Evolutionary conservation across 1,140 invertebrate species (phyloP), one percentile per base, ranked within the genome.

Genomic region (Drosophila littoralis): DNA sequence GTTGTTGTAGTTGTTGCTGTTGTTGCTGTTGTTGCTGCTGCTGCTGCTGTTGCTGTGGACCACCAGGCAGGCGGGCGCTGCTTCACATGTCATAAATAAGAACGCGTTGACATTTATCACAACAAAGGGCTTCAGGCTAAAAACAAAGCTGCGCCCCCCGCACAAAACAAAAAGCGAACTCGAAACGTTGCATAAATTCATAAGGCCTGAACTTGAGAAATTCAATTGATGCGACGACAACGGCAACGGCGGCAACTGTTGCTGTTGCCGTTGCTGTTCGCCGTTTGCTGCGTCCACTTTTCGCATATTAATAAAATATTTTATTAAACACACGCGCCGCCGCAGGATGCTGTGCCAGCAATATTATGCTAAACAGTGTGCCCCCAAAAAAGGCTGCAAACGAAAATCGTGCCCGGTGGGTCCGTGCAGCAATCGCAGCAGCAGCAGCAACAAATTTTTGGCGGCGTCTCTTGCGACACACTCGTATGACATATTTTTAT

Each of bases 31-130:
- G 22, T 28, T 5, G 22, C 38, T 61, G 58, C n/a, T 59, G 54
- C 8, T 63, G 80, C 63, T 82, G 79, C 43, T 67, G 22, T 22
- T 22, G 67, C 55, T 52, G 43, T 17, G 66, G 83, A 88, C 82
- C 83, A 86, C 77, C 84, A 61, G 15, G 64, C 71, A 79, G 80
- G 80, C 83, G 69, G 83, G 79, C 80, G 77, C 84, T 83, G 80
- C 65, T 79, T 89, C 84, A 89, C 84, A 91, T 91, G 90, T 91
- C 90, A 91, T 91, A 91, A 91, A 91, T 91, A 91, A 91, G 86
- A 85, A 86, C 84, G 86, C 90, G 82, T 90, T 91, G 90, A 91
- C 90, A 91, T 91, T 91, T 91, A 91, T 91, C 90, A 91, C 90
- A 91, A 85, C 85, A 89, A 84, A 89, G 84, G 85, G 80, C 84